Evolutionary conservation across 1,140 invertebrate genomes (phyloP).

Genomic region (Ptiloglossa arizonensis): DNA sequence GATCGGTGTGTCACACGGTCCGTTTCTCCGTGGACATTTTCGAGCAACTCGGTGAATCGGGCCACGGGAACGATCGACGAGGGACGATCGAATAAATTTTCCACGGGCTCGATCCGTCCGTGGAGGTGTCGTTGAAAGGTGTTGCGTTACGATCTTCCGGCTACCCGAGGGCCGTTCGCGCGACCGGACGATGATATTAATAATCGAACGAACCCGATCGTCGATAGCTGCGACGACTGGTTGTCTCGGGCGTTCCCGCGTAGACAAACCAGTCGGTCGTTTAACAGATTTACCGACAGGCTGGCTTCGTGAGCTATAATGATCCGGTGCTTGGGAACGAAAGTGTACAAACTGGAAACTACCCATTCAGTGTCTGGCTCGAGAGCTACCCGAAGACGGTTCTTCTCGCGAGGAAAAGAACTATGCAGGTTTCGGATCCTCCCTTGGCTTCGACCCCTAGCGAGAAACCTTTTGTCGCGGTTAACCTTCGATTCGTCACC

Average conservation of each 20-base stretch:
- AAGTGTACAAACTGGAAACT: slow-evolving; percentile 7
- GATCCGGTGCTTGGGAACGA: slow-evolving; percentile 11
- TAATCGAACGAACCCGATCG: slow-evolving; percentile 44
- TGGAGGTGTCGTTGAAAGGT: slow-evolving; percentile 45
- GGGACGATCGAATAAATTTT: slow-evolving; percentile 12
- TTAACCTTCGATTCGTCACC: too few relatives aligned
- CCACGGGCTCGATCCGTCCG: background rate
- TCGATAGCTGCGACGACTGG: slow-evolving; percentile 9
- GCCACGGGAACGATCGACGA: background rate
- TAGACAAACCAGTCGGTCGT: slow-evolving; percentile 33
- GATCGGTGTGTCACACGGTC: too few relatives aligned
- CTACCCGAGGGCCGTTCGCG: slow-evolving; percentile 31
- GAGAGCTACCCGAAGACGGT: background rate
- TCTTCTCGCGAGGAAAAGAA: background rate
- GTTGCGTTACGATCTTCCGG: slow-evolving; percentile 60
- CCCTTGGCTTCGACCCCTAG: background rate
- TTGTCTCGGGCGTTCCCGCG: slow-evolving; percentile 1
- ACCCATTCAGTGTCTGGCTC: background rate
- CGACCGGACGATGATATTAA: slow-evolving; percentile 35
- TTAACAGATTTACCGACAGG: slow-evolving; percentile 25
- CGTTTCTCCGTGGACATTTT: too few relatives aligned
- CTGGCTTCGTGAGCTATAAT: slow-evolving; percentile 14
- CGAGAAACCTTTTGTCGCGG: too few relatives aligned
- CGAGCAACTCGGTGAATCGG: too few relatives aligned
- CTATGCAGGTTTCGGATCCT: background rate